Base-by-base conservation (phyloP, 2,113 vertebrate genomes). In the Origma solitaria region DNA sequence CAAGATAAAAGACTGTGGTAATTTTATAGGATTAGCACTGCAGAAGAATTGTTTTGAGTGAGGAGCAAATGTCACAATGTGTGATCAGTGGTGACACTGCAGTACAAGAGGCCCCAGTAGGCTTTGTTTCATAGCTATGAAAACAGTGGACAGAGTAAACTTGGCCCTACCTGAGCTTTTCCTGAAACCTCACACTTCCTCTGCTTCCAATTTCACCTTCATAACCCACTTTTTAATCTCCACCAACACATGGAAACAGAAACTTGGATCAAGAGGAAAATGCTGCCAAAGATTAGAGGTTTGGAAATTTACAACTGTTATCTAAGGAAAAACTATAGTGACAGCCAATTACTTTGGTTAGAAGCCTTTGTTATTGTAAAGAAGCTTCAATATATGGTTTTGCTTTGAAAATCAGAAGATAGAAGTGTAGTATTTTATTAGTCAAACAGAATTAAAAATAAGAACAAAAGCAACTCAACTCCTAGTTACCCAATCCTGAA, bases 241-340 rank as follows among this genome's bases (percentile, higher is more conserved):
- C 51, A 76, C 40, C 19, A 96, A 91, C 58, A 92, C 62, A 87
- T 30, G 51, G 88, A 97, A 97, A 96, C 38, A 86, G 86, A 95
- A 95, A 92, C 64, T n/a, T 95, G 76, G 93, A 96, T 93, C 80
- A 96, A 96, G 94, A 83, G 45, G 71, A 66, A 91, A 96, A 96
- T 49, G 53, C 64, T 82, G 71, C 21, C 88, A 82, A 81, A 95
- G 83, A 96, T 88, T 80, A 93, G 64, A 91, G 53, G 60, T 82
- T 88, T 92, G 73, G 78, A 81, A 88, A 87, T 97, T 96, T 87
- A 76, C 68, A 85, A 56, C 47, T 90, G 33, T 85, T 96, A 86
- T 89, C 78, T 91, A 69, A 92, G 88, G 44, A 60, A 96, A 95
- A 96, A 69, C 61, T 44, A n/a, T 0, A 92, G 60, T 37, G 33